Conservation (phyloP, 2,797 vertebrate species). For the Phalanger gymnotis region DNA sequence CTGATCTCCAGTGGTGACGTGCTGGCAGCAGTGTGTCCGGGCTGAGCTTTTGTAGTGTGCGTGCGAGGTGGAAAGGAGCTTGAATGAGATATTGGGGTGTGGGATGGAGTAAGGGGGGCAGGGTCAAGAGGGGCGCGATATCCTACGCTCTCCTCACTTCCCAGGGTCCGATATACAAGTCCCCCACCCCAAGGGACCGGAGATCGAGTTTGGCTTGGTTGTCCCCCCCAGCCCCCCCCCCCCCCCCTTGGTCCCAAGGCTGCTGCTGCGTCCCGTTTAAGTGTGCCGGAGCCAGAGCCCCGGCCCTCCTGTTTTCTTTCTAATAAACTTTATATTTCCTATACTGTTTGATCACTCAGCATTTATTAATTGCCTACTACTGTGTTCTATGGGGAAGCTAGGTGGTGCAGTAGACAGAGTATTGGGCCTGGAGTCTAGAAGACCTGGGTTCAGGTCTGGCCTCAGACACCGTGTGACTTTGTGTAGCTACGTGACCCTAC, state of each 20-base stretch:
- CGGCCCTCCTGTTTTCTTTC: slow-evolving; percentile 42
- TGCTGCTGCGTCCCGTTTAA: slow-evolving; percentile 82
- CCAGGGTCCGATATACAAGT: slow-evolving; percentile 78
- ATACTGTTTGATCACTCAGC: neutral
- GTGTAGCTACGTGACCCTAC: too few species aligned
- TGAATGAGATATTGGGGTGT: slow-evolving; percentile 52
- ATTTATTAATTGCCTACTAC: neutral
- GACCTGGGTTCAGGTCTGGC: too few species aligned
- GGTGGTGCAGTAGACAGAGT: too few species aligned
- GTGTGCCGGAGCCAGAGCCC: slow-evolving; percentile 72
- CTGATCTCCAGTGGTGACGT: neutral
- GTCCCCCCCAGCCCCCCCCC: slow-evolving; percentile 78
- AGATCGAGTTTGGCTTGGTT: slow-evolving; percentile 41
- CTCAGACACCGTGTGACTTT: too few species aligned
- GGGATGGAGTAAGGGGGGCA: slow-evolving; percentile 68
- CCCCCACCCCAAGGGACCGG: slow-evolving; percentile 81
- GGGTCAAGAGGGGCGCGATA: slow-evolving; percentile 64
- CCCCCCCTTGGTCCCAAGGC: slow-evolving; percentile 58
- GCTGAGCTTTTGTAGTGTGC: slow-evolving; percentile 60
- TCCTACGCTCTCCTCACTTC: slow-evolving; percentile 65
- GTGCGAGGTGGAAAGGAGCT: slow-evolving; percentile 16
- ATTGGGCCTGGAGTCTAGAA: too few species aligned
- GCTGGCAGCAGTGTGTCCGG: slow-evolving; percentile 58
- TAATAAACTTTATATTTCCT: neutral
- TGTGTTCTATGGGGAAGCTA: neutral